A percentile compares a stretch with the other conserved stretches of the same genome.
Evolutionary conservation across 2,113 vertebrate species (phyloP).

Genomic region (Eurystomus gularis): DNA sequence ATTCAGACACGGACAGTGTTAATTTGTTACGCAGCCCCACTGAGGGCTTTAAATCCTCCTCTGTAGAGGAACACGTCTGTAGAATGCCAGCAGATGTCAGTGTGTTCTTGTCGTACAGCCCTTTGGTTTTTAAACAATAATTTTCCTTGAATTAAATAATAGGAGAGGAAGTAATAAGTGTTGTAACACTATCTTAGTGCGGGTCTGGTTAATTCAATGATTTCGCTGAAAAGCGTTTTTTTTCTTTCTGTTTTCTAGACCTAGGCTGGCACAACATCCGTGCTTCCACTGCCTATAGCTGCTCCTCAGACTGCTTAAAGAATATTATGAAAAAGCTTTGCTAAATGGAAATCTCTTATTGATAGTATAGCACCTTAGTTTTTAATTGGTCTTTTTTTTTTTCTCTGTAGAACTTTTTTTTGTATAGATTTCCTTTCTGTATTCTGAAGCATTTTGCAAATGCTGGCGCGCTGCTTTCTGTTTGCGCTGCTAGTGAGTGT

Average conservation of each 20-base stretch:
- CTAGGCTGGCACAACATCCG: neutral
- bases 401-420: neutral
- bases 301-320: neutral
- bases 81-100: conserved; percentile 80
- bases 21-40: neutral
- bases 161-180: neutral
- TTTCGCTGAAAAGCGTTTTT: neutral
- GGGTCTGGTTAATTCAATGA: neutral
- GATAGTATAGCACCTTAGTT: neutral
- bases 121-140: conserved; percentile 13
- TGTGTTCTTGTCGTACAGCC: conserved; percentile 62
- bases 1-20: neutral
- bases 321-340: neutral
- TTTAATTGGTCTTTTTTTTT: neutral
- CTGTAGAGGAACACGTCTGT: conserved; percentile 7
- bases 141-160: neutral
- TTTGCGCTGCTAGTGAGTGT: neutral
- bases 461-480: neutral
- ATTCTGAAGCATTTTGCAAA: neutral
- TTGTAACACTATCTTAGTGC: neutral
- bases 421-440: neutral
- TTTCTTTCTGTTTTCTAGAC: neutral
- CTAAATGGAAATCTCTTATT: neutral
- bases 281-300: neutral
- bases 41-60: neutral